Percentiles rank a stretch among this genome's conserved stretches.
These are phyloP conservation scores for Chrysodeixis includens DNA, from an alignment of 2,888 invertebrate genomes.

Conservation along the genomic window DNA sequence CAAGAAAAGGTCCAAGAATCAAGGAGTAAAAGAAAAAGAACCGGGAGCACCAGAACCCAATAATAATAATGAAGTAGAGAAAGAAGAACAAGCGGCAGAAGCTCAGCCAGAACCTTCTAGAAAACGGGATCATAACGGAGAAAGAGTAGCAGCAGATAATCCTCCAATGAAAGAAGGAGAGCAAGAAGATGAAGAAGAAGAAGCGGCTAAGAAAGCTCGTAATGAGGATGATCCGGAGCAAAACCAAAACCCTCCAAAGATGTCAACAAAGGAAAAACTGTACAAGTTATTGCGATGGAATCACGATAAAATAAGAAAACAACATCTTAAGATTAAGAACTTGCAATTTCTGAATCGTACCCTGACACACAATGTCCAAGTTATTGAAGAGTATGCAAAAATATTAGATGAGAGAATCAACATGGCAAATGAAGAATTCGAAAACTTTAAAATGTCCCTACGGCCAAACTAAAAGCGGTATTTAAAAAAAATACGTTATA, in stretches of 20 bases:
- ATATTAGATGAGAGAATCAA: not conserved
- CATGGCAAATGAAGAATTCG: not conserved
- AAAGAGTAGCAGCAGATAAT: not conserved
- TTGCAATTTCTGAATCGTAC: not conserved
- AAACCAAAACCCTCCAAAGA: not conserved
- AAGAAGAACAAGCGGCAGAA: not conserved
- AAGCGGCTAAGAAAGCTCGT: not conserved
- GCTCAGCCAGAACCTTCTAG: not conserved
- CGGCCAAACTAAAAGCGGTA: not conserved
- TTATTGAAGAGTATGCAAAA: not conserved
- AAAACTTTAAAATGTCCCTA: not conserved
- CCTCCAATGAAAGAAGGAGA: not conserved
- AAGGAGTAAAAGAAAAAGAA: too few species aligned
- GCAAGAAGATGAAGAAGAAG: too few species aligned
- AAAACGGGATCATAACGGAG: not conserved
- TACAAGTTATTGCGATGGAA: not conserved
- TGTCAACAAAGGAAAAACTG: not conserved
- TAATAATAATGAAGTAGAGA: not conserved
- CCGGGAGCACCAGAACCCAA: too few species aligned
- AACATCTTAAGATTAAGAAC: not conserved
- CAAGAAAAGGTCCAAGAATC: too few species aligned
- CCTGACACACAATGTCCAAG: not conserved
- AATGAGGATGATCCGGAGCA: not conserved
- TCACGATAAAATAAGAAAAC: not conserved
- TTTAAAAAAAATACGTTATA: not conserved